Percentiles rank a stretch among this genome's conserved stretches.
These are phyloP conservation scores for Dasyprocta punctata DNA, from an alignment of 2,113 vertebrate genomes.

Conservation along the genomic window DNA sequence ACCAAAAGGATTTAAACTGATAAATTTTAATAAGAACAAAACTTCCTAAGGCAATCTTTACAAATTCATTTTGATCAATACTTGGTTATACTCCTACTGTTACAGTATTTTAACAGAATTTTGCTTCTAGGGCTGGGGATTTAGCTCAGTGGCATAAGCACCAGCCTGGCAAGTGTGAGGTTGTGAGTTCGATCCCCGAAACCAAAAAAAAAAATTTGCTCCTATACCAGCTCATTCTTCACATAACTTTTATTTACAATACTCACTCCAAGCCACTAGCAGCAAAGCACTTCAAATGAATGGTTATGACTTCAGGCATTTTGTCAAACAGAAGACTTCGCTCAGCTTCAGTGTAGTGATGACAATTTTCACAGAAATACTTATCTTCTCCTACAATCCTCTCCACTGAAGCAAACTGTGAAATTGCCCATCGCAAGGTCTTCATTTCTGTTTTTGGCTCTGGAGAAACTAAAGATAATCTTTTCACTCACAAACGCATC, in stretches of 20 bases:
- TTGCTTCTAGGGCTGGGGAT: too few relatives aligned
- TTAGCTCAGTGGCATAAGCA: too few relatives aligned
- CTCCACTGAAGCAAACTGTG: conserved; percentile 98
- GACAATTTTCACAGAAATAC: conserved; percentile 98
- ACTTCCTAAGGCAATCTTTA: conserved; percentile 13
- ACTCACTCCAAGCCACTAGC: conserved; percentile 95
- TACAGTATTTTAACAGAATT: conserved; percentile 34
- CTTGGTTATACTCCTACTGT: neutral
- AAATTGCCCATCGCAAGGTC: conserved; percentile 97
- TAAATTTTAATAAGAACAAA: neutral
- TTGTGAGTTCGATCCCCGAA: too few relatives aligned
- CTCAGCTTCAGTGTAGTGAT: conserved; percentile 97
- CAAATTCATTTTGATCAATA: neutral
- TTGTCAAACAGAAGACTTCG: conserved; percentile 98
- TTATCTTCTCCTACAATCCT: conserved; percentile 98
- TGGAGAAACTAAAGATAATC: conserved; percentile 93
- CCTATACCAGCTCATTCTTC: neutral
- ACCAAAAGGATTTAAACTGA: neutral
- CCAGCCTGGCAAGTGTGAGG: too few relatives aligned
- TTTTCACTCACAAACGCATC: conserved; percentile 51
- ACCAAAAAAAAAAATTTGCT: too few relatives aligned
- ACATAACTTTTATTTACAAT: conserved; percentile 67
- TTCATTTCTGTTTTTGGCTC: conserved; percentile 96
- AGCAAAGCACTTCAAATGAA: conserved; percentile 99
- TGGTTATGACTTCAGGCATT: conserved; percentile 97